Evolutionary conservation across 2,888 invertebrate species (phyloP), one percentile per base, ranked within the genome.

Genomic region (Dione juno): DNA sequence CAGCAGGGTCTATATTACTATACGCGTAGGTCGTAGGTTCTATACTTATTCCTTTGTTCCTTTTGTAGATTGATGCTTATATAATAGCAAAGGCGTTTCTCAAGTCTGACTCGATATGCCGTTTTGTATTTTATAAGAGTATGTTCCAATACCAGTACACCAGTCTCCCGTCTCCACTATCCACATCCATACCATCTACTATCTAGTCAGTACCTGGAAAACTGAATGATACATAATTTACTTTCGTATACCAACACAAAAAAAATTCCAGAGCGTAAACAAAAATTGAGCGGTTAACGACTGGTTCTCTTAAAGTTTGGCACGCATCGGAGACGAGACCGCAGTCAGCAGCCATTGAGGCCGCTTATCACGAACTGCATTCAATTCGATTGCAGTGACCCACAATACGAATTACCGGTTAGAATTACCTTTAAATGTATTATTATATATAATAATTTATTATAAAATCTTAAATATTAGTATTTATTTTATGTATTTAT

Each of bases 311-410:
- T 70, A 41, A 63, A 65, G 70, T 68, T 88, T 89, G 86, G 87
- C 87, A 79, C 74, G n/a, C 61, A 73, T 83, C 86, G 86, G 83
- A 84, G 76, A 77, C 78, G 80, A 79, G 76, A 73, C 75, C 77
- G 81, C 80, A 80, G 76, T 79, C 78, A 78, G 80, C 80, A 81
- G 80, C 78, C 81, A 82, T 80, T 79, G 77, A 71, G 79, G 74
- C 77, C 74, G 74, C 81, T 81, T 83, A 85, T 83, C 80, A 74
- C 75, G 53, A 79, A 77, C 77, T 77, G 79, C 78, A 80, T 79
- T 77, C 72, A 76, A 81, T 83, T 79, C 77, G 76, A 81, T 80
- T 82, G 83, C 84, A 82, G 78, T 84, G 83, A 79, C 84, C 86
- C 81, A 85, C 79, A 87, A 84, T 87, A 75, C 77, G 75, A 80